These are phyloP conservation scores for Smittia aterrima DNA, from an alignment of 2,888 invertebrate genomes.

Conservation along the genomic window DNA sequence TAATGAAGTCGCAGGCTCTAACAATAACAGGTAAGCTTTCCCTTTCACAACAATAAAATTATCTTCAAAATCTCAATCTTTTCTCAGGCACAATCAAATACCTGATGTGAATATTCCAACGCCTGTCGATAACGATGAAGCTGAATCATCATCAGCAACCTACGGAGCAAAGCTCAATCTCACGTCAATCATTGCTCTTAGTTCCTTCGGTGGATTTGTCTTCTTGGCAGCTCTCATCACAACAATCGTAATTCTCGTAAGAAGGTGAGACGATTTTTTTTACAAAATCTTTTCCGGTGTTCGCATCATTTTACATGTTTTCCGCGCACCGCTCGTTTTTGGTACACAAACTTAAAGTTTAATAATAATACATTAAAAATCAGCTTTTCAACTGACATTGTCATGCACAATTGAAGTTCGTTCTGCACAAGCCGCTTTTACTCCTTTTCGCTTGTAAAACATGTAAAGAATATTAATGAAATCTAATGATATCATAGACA, in stretches of 20 bases:
- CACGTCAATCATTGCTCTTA: constrained; percentile 84
- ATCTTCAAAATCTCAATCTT: not conserved
- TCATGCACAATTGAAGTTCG: no score
- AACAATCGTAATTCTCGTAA: constrained; percentile 80
- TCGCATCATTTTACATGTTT: not conserved
- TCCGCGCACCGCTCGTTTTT: not conserved
- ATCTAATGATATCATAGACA: not conserved
- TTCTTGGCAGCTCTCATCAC: constrained; percentile 86
- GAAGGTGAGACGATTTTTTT: constrained; percentile 65
- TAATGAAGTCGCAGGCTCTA: constrained; percentile 66
- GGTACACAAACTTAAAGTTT: not conserved
- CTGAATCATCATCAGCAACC: constrained; percentile 52
- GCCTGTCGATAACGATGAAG: constrained; percentile 62
- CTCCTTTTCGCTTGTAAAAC: not conserved
- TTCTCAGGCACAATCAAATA: constrained; percentile 60
- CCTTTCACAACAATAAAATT: not conserved
- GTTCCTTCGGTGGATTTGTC: constrained; percentile 87
- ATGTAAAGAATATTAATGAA: no score
- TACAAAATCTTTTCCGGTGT: not conserved
- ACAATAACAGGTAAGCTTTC: constrained; percentile 47
- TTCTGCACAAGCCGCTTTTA: no score
- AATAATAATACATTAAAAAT: not conserved
- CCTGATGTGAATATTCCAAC: constrained; percentile 67
- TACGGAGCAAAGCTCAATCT: constrained; percentile 73
- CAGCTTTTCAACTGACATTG: not conserved